phyloP scores from a whole-genome alignment of 2,888 invertebrate species.

The Xylophagus ater region DNA sequence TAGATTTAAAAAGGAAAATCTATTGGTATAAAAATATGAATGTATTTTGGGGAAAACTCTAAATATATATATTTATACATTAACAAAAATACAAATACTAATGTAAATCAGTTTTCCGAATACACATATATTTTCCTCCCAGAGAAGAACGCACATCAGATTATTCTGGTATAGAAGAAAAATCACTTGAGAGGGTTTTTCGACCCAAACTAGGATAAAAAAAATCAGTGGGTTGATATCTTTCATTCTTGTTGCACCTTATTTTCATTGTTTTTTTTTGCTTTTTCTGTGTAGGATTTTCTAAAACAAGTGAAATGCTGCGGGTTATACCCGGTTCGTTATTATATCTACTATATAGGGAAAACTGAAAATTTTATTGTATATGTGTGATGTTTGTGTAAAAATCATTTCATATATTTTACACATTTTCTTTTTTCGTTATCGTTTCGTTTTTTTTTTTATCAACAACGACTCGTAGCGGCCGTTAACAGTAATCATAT shows the following conservation, averaged over 20 bases:
- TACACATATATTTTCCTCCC: too few relatives aligned
- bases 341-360: not conserved
- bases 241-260: too few relatives aligned
- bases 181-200: conserved; percentile 13
- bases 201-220: too few relatives aligned
- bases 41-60: too few relatives aligned
- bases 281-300: conserved; percentile 10
- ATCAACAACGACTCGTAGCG: conserved; percentile 18
- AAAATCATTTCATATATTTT: conserved; percentile 5
- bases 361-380: not conserved
- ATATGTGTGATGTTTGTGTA: conserved; percentile 7
- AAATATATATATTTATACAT: not conserved
- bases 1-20: too few relatives aligned
- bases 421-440: conserved; percentile 7
- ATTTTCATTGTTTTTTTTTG: conserved; percentile 10
- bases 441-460: conserved; percentile 7
- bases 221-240: conserved; percentile 10
- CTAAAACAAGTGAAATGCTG: too few relatives aligned
- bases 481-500: conserved; percentile 21
- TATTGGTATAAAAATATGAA: too few relatives aligned
- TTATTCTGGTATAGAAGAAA: too few relatives aligned
- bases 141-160: too few relatives aligned
- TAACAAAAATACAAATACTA: not conserved
- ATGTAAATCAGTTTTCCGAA: too few relatives aligned
- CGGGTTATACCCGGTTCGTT: conserved; percentile 11